Conservation (phyloP, 2,797 vertebrate species). For the Champsocephalus esox region DNA sequence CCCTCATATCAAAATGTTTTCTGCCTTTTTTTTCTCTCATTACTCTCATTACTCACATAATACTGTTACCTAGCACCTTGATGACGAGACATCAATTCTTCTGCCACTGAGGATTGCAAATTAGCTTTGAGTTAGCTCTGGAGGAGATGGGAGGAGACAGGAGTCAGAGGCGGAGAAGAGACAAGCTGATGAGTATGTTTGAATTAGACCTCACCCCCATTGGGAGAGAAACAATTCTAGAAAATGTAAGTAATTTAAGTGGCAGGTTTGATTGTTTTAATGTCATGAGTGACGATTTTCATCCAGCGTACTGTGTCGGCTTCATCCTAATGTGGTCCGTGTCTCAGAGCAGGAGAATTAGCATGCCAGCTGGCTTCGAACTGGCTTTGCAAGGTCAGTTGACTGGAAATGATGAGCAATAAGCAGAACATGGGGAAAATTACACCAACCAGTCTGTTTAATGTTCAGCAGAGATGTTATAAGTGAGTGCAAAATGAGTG, state of each 20-base stretch:
- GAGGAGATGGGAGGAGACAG: conserved; percentile 81
- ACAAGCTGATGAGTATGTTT: conserved; percentile 75
- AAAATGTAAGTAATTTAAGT: conserved; percentile 60
- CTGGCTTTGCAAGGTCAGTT: conserved; percentile 56
- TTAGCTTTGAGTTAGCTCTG: conserved; percentile 80
- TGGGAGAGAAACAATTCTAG: conserved; percentile 60
- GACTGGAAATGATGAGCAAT: conserved; percentile 55
- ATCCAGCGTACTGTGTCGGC: conserved; percentile 43
- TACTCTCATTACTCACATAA: conserved; percentile 74
- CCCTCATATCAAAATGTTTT: conserved; percentile 47
- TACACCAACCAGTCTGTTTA: conserved; percentile 1
- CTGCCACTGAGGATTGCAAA: conserved; percentile 79
- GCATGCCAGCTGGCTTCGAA: conserved; percentile 38
- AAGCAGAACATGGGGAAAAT: conserved; percentile 30
- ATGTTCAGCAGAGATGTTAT: conserved; percentile 10
- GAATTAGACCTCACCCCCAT: conserved; percentile 68
- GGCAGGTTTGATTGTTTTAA: conserved; percentile 70
- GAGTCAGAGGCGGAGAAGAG: conserved; percentile 71
- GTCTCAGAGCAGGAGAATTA: conserved; percentile 46
- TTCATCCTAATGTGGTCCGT: conserved; percentile 26
- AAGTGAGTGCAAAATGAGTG: conserved; percentile 12
- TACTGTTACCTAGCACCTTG: conserved; percentile 78
- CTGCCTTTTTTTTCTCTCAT: conserved; percentile 26
- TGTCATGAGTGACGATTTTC: conserved; percentile 56
- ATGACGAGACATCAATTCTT: conserved; percentile 76